phyloP scores from a whole-genome alignment of 2,797 vertebrate species.

The Tinamus major region DNA sequence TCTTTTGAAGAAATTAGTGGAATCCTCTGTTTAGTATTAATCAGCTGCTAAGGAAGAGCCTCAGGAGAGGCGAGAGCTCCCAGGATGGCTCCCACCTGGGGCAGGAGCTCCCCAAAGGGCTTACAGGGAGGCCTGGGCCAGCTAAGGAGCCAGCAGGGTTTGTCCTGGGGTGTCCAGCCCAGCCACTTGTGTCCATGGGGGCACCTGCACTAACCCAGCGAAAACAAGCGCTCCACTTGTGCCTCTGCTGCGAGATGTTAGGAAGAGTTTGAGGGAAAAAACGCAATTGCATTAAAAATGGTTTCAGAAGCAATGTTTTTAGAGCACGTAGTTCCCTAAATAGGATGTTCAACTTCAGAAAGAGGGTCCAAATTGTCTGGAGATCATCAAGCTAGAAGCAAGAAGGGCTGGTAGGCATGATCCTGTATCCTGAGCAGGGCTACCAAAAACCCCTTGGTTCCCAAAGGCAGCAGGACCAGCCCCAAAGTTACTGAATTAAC shows the following conservation, averaged over 20 bases:
- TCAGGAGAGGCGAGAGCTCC: accelerated
- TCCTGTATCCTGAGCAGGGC: background rate
- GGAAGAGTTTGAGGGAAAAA: background rate
- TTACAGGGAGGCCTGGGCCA: background rate
- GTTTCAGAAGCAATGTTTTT: background rate
- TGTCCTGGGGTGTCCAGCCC: background rate
- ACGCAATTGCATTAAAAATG: background rate
- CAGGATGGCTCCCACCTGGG: background rate
- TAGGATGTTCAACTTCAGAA: background rate
- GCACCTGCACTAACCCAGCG: background rate
- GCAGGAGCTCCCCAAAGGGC: background rate
- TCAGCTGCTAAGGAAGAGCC: background rate
- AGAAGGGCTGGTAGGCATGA: background rate
- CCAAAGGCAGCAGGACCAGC: background rate
- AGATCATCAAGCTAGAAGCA: background rate
- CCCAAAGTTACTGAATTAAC: background rate
- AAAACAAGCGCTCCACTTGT: background rate
- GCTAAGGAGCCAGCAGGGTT: background rate
- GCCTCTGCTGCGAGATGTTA: background rate
- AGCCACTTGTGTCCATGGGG: accelerated
- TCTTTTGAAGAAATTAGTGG: background rate
- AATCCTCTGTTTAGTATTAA: background rate
- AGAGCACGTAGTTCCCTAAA: background rate
- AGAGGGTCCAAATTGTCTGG: background rate
- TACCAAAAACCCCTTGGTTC: background rate